Percentiles rank a stretch among this genome's conserved stretches.
Conservation (phyloP, 2,797 vertebrate species). For the Acanthurus lineatus region DNA sequence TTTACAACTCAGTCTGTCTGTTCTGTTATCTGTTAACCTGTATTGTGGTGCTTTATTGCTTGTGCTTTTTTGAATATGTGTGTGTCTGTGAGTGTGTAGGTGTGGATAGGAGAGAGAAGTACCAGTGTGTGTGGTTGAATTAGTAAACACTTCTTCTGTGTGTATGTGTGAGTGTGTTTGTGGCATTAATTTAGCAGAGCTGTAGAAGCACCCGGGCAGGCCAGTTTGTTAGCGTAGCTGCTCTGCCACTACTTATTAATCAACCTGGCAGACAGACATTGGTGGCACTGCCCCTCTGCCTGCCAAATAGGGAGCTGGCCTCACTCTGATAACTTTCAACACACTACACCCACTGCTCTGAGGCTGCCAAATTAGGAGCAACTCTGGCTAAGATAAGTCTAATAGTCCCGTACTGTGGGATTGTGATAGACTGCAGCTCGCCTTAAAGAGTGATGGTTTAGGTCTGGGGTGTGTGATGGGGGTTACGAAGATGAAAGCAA, state of each 20-base stretch:
- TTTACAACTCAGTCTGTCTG: slow-evolving; percentile 22
- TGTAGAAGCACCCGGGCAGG: slow-evolving; percentile 54
- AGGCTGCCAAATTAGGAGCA: slow-evolving; percentile 80
- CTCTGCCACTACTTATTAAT: slow-evolving; percentile 78
- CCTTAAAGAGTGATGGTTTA: slow-evolving; percentile 52
- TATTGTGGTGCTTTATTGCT: slow-evolving; percentile 33
- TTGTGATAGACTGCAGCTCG: slow-evolving; percentile 63
- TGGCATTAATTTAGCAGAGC: slow-evolving; percentile 62
- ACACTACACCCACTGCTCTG: slow-evolving; percentile 62
- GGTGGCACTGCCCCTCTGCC: slow-evolving; percentile 73
- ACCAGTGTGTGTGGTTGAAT: neutral
- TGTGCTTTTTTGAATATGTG: neutral
- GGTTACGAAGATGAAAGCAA: slow-evolving; percentile 38
- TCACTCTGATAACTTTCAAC: slow-evolving; percentile 79
- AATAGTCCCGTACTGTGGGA: slow-evolving; percentile 68
- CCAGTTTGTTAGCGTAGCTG: slow-evolving; percentile 64
- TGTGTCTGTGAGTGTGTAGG: neutral
- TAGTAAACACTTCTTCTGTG: slow-evolving; percentile 26
- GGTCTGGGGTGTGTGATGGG: slow-evolving; percentile 27
- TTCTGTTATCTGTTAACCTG: slow-evolving; percentile 47
- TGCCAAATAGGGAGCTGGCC: slow-evolving; percentile 82
- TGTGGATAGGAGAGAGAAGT: neutral
- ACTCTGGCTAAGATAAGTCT: slow-evolving; percentile 76
- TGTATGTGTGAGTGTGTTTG: slow-evolving; percentile 35
- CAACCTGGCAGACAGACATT: slow-evolving; percentile 76